Evolutionary conservation across 2,797 vertebrate genomes (phyloP).

Genomic region (Sylvia borin): DNA sequence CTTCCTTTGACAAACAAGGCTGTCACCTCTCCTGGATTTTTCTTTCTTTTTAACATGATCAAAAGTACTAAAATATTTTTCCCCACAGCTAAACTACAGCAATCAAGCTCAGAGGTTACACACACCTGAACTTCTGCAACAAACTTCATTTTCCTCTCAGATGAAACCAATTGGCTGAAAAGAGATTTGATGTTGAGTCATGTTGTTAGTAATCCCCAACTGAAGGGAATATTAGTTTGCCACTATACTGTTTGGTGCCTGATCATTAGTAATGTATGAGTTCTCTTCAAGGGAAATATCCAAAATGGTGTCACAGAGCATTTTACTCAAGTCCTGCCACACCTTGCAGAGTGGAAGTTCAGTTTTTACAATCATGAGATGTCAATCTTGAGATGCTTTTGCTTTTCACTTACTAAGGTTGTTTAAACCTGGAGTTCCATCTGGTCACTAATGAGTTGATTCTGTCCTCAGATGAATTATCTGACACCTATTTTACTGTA

Average conservation of each 20-base stretch:
- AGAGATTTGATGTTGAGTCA: background rate
- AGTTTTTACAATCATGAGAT: background rate
- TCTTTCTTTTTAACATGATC: background rate
- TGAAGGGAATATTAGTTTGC: background rate
- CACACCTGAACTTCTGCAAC: background rate
- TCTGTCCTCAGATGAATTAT: background rate
- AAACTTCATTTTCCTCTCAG: background rate
- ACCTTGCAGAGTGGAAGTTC: background rate
- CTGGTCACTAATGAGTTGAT: background rate
- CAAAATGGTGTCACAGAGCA: background rate
- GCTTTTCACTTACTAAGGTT: background rate
- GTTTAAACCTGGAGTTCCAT: background rate
- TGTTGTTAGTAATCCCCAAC: background rate
- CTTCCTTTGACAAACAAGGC: conserved; percentile 2
- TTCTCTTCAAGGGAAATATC: background rate
- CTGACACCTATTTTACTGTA: background rate
- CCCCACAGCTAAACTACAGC: background rate
- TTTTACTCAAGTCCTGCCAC: background rate
- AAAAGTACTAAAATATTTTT: background rate
- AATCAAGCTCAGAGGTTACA: background rate
- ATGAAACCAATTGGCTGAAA: background rate
- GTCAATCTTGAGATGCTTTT: background rate
- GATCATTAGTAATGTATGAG: background rate
- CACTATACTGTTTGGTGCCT: background rate
- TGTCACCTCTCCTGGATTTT: conserved; percentile 10